Conservation (phyloP, 2,888 invertebrate genomes). For the Cabera pusaria region DNA sequence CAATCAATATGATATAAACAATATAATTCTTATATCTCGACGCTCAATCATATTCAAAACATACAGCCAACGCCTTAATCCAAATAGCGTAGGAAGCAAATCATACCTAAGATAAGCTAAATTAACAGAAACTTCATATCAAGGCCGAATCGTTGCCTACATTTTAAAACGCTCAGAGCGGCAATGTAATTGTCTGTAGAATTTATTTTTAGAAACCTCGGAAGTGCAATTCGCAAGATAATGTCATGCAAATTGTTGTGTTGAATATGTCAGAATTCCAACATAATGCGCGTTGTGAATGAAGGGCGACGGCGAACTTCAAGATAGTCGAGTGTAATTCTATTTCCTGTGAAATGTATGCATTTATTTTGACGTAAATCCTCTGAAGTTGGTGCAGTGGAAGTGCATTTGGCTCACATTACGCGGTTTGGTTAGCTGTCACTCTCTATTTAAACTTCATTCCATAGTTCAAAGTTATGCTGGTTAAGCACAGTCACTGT, state of each 20-base stretch:
- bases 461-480: no score
- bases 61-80: slow-evolving; percentile 9
- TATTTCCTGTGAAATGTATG: neutral
- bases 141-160: slow-evolving; percentile 2
- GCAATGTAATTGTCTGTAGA: neutral
- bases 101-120: slow-evolving; percentile 1
- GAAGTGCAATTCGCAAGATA: slow-evolving; percentile 11
- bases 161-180: slow-evolving; percentile 1
- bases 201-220: slow-evolving; percentile 7
- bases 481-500: no score
- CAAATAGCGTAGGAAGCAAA: no score
- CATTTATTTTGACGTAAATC: neutral
- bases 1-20: slow-evolving; percentile 3
- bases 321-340: slow-evolving; percentile 1
- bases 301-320: slow-evolving; percentile 9
- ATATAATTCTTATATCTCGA: slow-evolving; percentile 7
- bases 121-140: neutral
- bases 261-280: slow-evolving; percentile 9
- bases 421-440: neutral
- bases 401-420: neutral
- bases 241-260: slow-evolving; percentile 10
- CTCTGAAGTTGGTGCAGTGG: no score
- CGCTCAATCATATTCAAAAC: slow-evolving; percentile 6
- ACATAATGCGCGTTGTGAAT: slow-evolving; percentile 3
- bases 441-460: slow-evolving; percentile 2